phyloP scores from a whole-genome alignment of 23 tunicate species.

The Trididemnum nubilum region DNA sequence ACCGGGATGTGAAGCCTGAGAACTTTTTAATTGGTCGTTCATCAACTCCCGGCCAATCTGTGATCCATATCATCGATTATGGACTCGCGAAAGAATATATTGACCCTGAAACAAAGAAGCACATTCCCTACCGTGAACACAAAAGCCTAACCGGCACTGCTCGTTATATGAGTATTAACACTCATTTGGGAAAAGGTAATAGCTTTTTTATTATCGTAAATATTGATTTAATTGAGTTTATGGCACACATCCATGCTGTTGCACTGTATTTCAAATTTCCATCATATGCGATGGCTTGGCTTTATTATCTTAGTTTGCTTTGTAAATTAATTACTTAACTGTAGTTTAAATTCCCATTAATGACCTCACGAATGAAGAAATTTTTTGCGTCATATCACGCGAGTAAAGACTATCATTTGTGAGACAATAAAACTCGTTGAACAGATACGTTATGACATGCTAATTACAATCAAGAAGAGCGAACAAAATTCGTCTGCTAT shows the following conservation, averaged over 20 bases:
- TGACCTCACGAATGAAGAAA: no score
- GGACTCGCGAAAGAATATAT: conserved; percentile 99
- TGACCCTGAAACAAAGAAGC: conserved; percentile 98
- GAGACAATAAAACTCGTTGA: no score
- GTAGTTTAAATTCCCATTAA: no score
- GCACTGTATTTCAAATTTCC: not conserved
- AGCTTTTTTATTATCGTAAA: not conserved
- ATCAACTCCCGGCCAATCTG: conserved; percentile 73
- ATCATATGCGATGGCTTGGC: no score
- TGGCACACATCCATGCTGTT: not conserved
- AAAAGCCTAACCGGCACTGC: conserved; percentile 99
- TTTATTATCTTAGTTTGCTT: no score
- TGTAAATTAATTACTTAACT: no score
- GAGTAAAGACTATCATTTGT: no score
- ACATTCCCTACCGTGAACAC: conserved; percentile 99
- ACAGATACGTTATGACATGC: no score
- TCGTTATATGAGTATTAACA: conserved; percentile 98
- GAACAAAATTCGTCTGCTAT: no score
- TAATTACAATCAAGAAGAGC: no score
- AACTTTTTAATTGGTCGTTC: conserved; percentile 94
- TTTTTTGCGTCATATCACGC: no score
- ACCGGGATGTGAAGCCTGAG: conserved; percentile 99
- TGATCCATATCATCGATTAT: conserved; percentile 90
- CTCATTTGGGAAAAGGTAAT: conserved; percentile 99
- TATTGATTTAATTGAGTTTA: not conserved